Evolutionary conservation across 2,888 invertebrate genomes (phyloP), one percentile per base, ranked within the genome.

Genomic region (Rhagophthalmus giganteus): DNA sequence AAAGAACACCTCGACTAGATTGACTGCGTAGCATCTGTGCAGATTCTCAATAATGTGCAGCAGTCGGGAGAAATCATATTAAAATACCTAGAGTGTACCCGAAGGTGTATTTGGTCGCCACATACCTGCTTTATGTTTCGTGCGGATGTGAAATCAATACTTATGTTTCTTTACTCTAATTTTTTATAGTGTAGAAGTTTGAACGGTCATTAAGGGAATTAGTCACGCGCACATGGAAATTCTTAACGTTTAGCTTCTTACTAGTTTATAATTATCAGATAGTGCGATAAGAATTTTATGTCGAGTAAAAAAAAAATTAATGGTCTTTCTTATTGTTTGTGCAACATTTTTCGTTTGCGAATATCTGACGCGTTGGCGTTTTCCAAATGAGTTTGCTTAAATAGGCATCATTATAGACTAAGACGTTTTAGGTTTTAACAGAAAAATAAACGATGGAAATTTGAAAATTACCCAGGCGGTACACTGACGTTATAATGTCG

Each of bases 1-100:
- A 45, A 54, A 39, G 53, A 52, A 48, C 50, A 53, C 52, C 47
- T 47, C 41, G 42, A 39, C 58, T 64, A 64, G 65, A 70, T 69
- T 67, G 69, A 70, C 70, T 69, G 63, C 68, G 71, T 68, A 70
- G 67, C 72, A 72, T 73, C 73, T 72, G 72, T 69, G 70, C 70
- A 70, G 72, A 72, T 72, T 72, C 69, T 69, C 73, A 72, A 73
- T 73, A 72, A 73, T 72, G 73, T 72, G 70, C 71, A 70, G 66
- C 70, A 67, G 69, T 69, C 68, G 66, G 69, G 67, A 62, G 66
- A 67, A 70, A 70, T 71, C 70, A 71, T 71, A 71, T 71, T 73
- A 71, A 72, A 73, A 73, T 71, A 71, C 70, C 69, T 69, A 66
- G 62, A 69, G 66, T 69, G 68, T 70, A 67, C 68, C 69, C 69